phyloP scores from a whole-genome alignment of 2,113 vertebrate species.

The Forbesichthys papilliferus region DNA sequence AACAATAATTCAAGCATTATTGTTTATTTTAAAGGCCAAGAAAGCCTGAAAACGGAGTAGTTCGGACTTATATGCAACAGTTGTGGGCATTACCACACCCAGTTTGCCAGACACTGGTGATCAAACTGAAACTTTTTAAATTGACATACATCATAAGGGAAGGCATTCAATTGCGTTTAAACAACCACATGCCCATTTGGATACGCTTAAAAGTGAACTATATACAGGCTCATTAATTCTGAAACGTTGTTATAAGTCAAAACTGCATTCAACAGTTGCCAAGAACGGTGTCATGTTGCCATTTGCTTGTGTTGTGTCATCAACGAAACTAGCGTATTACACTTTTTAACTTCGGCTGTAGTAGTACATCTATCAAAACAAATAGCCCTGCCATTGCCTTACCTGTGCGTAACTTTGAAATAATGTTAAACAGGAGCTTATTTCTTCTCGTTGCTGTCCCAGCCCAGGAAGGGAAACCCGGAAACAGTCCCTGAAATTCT shows the following conservation, averaged over 20 bases:
- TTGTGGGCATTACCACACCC: conserved; percentile 67
- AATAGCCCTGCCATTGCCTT: conserved; percentile 43
- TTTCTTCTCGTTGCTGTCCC: conserved; percentile 59
- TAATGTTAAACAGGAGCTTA: conserved; percentile 31
- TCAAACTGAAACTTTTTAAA: conserved; percentile 26
- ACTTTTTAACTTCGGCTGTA: background rate
- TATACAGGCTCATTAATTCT: no score
- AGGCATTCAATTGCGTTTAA: no score
- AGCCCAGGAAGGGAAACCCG: conserved; percentile 78
- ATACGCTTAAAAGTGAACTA: no score
- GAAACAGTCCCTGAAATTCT: conserved; percentile 65
- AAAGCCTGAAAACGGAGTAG: background rate
- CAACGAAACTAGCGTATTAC: background rate
- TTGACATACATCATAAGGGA: no score
- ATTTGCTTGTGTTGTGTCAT: conserved; percentile 2
- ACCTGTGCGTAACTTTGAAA: conserved; percentile 66
- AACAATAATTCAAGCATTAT: no score
- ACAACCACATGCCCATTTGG: no score
- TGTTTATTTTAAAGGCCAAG: no score
- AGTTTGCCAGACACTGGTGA: conserved; percentile 45
- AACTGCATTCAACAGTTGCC: conserved; percentile 67
- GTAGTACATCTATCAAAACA: background rate
- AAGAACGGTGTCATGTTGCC: conserved; percentile 47
- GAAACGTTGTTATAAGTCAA: conserved; percentile 45
- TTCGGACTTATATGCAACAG: conserved; percentile 30